Evolutionary conservation across 2,888 invertebrate species (phyloP), one percentile per base, ranked within the genome.

Genomic region (Himalopsyche anomala): DNA sequence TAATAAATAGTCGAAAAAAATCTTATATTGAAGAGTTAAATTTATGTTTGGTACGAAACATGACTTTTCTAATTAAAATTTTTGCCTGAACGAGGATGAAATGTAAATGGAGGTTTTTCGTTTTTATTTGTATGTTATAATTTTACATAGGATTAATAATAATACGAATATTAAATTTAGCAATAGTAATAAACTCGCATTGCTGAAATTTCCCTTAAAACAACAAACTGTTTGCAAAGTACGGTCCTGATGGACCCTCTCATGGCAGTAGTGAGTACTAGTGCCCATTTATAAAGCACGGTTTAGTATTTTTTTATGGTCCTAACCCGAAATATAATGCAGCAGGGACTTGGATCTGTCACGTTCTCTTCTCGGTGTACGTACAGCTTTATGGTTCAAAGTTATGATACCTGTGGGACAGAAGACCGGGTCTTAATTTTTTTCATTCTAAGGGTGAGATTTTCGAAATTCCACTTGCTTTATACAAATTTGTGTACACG

Each of bases 241-340:
- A 62, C 62, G 28, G 28, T 28, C 28, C 62, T 62, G 62, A 62
- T 8, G 19, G n/a, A 19, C 62, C n/a, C 28, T 62, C 56, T 19
- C 19, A 19, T 62, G 28, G 62, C 28, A 62, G 62, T 62, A n/a
- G 62, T 62, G 15, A 62, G 62, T 62, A 62, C 62, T 62, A 62
- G 62, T 62, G 62, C 62, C 62, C 62, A 62, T 62, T 62, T 62
- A 69, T 42, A 74, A 74, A 74, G 83, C 83, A 54, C 36, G 83
- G 36, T 69, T 83, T 83, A 38, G 74, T 74, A 79, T 83, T 83
- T 62, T 83, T 83, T 83, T 83, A 79, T 74, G 83, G 54, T 62
- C 62, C 40, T 83, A 74, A 62, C 82, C 28, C 79, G 83, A 28
- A 74, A 83, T 45, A 74, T 74, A 83, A 51, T 83, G 74, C 83